Base-by-base conservation (phyloP, 1,140 invertebrate species). In the Drosophila parvula region DNA sequence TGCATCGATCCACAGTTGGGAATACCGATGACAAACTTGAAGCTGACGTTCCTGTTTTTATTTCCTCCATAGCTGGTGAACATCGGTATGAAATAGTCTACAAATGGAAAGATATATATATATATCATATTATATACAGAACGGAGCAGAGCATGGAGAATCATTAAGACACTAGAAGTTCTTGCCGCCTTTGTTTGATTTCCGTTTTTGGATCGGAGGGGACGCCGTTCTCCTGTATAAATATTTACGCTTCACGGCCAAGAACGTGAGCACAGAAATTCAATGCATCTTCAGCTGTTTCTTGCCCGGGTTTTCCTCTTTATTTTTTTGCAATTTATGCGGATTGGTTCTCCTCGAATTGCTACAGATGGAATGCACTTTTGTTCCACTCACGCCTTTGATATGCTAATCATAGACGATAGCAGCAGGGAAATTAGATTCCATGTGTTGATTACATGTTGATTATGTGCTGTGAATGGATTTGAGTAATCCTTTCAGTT, bases 1-100 rank as follows among this genome's bases (percentile, higher is more conserved):
- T 96, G 95, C 92, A 92, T 95, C 78, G 92, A 93, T 70, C 94
- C 94, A 93, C 96, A 97, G 50, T 94, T 93, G 5, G 96, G 96
- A 60, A 94, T 90, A 10, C 96, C 96, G 58, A 94, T 94, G 34
- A 94, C 90, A 79, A 95, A 94, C 57, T 91, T 91, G 34, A 75
- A 90, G 11, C 59, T 36, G 47, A 90, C 76, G 22, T 41, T 51
- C n/a, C 57, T 63, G 62, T 80, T 93, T 61, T 92, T 86, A 40
- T 93, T 92, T 8, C 95, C 95, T 78, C 94, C 93, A 79, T 94
- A 94, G 67, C 92, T 93, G 70, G 93, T 94, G 83, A 96, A 95
- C 48, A 94, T 92, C 47, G 95, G 95, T 64, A 90, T 75, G 94
- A 95, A 96, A 34, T 92, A 79, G 78, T 92, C 93, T 93, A 81